phyloP scores from a whole-genome alignment of 2,113 vertebrate species.

The Prinia subflava region DNA sequence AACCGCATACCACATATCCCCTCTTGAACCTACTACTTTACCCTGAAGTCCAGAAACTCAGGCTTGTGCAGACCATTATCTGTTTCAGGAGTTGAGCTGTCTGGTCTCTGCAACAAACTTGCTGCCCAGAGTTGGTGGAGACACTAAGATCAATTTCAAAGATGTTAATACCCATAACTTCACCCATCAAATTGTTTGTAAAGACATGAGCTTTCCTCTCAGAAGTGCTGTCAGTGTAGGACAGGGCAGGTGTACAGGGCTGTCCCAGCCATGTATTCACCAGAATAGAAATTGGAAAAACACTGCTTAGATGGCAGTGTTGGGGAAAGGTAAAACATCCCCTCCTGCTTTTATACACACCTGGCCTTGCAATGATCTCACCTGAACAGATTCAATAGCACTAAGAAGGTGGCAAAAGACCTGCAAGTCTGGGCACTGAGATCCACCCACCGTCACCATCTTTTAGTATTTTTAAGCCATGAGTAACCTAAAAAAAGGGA shows the following conservation, averaged over 20 bases:
- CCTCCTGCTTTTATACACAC: neutral
- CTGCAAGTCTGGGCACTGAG: neutral
- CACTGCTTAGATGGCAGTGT: neutral
- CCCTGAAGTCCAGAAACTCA: neutral
- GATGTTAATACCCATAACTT: accelerated
- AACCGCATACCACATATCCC: neutral
- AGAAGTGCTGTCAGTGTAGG: neutral
- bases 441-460: accelerated
- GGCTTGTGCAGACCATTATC: neutral
- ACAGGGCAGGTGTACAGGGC: neutral
- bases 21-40: too few species aligned
- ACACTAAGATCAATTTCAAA: neutral
- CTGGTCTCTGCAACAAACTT: neutral
- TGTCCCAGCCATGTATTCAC: neutral
- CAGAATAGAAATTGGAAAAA: neutral
- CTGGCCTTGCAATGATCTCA: neutral
- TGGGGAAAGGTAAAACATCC: neutral
- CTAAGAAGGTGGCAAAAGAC: neutral
- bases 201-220: neutral
- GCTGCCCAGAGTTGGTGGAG: neutral
- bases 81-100: too few species aligned
- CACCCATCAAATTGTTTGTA: neutral
- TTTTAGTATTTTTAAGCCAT: neutral
- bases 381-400: neutral
- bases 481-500: neutral